phyloP scores from a whole-genome alignment of 1,140 invertebrate species.

The Campoletis sonorensis region DNA sequence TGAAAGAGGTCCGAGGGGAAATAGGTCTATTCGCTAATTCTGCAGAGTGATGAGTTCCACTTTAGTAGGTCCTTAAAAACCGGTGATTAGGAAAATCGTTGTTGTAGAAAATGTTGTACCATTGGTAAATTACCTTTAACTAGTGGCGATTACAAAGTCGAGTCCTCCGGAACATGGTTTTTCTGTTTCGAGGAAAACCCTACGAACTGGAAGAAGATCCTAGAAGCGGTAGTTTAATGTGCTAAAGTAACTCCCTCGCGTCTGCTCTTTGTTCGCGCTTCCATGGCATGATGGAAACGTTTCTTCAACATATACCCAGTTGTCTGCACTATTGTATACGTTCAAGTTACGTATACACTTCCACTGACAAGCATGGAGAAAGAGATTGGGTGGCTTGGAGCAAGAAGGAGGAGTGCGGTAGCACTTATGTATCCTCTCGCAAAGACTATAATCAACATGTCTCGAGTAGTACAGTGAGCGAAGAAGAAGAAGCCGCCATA shows the following conservation, averaged over 20 bases:
- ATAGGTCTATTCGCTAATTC: not conserved
- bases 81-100: not conserved
- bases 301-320: not conserved
- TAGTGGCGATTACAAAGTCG: not conserved
- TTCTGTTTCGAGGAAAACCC: not conserved
- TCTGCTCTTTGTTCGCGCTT: slow-evolving; percentile 17
- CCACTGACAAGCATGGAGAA: not conserved
- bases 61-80: not conserved
- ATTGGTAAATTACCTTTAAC: not conserved
- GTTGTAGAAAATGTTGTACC: not conserved
- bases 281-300: not conserved
- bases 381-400: not conserved
- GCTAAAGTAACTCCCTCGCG: slow-evolving; percentile 17
- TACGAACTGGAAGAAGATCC: slow-evolving; percentile 9
- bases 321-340: not conserved
- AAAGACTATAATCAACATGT: slow-evolving; percentile 5
- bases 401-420: not conserved
- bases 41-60: not conserved
- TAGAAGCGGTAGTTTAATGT: not conserved
- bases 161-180: not conserved
- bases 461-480: not conserved
- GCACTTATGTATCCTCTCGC: slow-evolving; percentile 38
- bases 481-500: not conserved
- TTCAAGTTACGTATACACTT: not conserved
- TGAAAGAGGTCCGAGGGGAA: not conserved